A percentile compares a stretch with the other conserved stretches of the same genome.
phyloP scores from a whole-genome alignment of 2,888 invertebrate genomes.

The Drosophila eohydei region DNA sequence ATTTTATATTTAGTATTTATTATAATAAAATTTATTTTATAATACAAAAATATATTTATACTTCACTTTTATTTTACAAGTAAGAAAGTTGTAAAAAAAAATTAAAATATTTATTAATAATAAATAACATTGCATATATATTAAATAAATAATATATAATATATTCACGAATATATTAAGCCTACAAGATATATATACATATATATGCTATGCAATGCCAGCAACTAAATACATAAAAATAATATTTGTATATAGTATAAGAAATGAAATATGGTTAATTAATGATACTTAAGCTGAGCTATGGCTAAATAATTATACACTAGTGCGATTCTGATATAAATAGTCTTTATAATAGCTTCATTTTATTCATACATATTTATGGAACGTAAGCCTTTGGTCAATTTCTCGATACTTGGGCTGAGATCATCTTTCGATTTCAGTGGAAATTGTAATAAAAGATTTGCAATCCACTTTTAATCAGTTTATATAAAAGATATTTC shows the following conservation, averaged over 20 bases:
- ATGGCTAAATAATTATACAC: neutral
- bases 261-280: neutral
- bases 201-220: neutral
- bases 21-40: too few species aligned
- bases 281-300: neutral
- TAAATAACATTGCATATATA: too few species aligned
- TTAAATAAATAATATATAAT: neutral
- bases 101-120: too few species aligned
- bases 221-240: neutral
- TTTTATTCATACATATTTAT: neutral
- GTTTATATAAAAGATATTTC: neutral
- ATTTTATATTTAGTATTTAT: neutral
- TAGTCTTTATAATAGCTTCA: neutral
- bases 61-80: neutral
- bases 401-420: neutral
- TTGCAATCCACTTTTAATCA: conserved; percentile 21
- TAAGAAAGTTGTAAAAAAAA: too few species aligned
- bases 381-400: neutral
- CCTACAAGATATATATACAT: neutral
- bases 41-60: neutral
- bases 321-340: neutral
- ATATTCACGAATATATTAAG: neutral
- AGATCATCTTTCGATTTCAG: conserved; percentile 20
- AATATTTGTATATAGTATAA: neutral
- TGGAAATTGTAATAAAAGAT: neutral